Base-by-base conservation (phyloP, 2,888 invertebrate genomes). In the Pollenia amentaria region DNA sequence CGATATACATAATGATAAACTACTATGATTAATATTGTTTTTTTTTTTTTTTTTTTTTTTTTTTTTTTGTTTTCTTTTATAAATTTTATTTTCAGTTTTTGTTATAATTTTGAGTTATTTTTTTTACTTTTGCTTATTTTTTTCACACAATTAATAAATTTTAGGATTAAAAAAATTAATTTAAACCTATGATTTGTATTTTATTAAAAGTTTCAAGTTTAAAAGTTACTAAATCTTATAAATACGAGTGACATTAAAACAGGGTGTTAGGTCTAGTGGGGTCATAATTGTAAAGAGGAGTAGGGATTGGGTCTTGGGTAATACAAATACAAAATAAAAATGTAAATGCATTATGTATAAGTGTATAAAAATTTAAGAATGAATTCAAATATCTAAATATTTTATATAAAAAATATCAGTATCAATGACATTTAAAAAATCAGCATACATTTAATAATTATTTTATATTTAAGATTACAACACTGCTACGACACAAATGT, bases 331-430 rank as follows among this genome's bases (percentile, higher is more conserved):
- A 42, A 72, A 64, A 64, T 14, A 51, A 48, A 62, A 21, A 29
- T 40, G 18, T 85, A 76, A 69, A 62, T 77, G 18, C 77, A 55
- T 53, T 44, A 14, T 64, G 46, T 48, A 60, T 67, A 79, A 51
- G 53, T 72, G 18, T 73, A 70, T 75, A 78, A 64, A 65, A 64
- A 75, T 64, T 55, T 82, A 57, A 65, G 16, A 73, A 78, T 62
- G 67, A 87, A 87, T 81, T 84, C 53, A 81, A 84, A 84, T 87
- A 77, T 84, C 84, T 83, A 84, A 78, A 78, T 78, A 44, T 67
- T 67, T 73, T 73, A 51, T 70, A 57, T 73, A 72, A 84, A 84
- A 84, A 75, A 75, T 79, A 75, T 69, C 55, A 65, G 40, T 53
- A 75, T 69, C 55, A 65, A 46, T 53, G 67, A 84, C 40, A 57